phyloP scores from a whole-genome alignment of 1,140 invertebrate species.

The Drosophila yakuba region DNA sequence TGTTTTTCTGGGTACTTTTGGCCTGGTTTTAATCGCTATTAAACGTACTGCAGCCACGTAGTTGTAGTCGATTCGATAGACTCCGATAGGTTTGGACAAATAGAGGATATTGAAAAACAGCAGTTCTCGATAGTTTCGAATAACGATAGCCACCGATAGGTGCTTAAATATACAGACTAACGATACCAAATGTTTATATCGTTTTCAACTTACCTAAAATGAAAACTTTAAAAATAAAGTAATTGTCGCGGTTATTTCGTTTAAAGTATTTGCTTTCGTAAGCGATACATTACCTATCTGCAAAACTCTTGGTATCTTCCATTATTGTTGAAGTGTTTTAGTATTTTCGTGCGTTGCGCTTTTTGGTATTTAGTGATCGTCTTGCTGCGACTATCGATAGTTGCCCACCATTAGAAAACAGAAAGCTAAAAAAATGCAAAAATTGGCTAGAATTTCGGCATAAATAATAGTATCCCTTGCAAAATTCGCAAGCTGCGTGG shows the following conservation, averaged over 20 bases:
- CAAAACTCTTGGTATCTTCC: background rate
- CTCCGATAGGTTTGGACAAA: no score
- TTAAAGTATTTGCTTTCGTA: no score
- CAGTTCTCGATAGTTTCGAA: background rate
- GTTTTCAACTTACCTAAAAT: no score
- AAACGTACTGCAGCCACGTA: conserved; percentile 59
- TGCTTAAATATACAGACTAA: no score
- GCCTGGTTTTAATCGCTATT: conserved; percentile 29
- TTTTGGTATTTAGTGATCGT: background rate
- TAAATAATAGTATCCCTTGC: background rate
- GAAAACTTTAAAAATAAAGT: no score
- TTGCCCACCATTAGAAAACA: conserved; percentile 3
- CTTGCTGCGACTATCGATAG: background rate
- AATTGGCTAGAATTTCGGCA: background rate
- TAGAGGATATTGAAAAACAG: no score
- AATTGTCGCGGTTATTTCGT: no score
- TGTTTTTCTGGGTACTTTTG: conserved; percentile 1
- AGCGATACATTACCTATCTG: no score
- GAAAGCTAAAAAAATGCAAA: conserved; percentile 10
- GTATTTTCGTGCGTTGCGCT: background rate
- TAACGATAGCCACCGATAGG: no score
- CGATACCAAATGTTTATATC: no score
- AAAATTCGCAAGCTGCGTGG: conserved; percentile 1
- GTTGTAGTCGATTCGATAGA: conserved; percentile 23
- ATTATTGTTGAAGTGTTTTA: background rate